Base-by-base conservation (phyloP, 2,888 invertebrate species). In the Hyposoter didymator region DNA sequence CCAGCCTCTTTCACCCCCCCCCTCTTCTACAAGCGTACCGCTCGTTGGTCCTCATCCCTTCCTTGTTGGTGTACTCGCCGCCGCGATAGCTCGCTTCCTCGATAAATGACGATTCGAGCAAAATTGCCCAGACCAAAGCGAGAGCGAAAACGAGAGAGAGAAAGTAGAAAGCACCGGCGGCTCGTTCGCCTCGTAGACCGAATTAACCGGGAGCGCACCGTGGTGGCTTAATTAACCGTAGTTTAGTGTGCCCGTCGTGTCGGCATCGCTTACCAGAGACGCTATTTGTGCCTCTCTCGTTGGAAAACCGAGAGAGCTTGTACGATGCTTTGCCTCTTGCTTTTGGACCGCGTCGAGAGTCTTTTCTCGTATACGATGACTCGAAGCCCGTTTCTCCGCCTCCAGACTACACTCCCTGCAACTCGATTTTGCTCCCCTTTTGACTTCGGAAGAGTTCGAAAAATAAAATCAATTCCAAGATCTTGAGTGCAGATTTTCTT, bases 51-150 rank as follows among this genome's bases (percentile, higher is more conserved):
- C 78, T 49, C 69, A 39, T 67, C 39, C 59, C 80, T 28, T 28
- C n/a, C 39, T 43, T 19, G 39, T 43, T 39, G 19, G 12, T 66
- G 67, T 55, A 19, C 69, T 39, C 39, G 39, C 55, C 22, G 12
- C 52, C 45, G 64, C 28, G 39, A 39, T 81, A 88, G 87, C 88
- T 85, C 73, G 87, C 39, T 70, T 84, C 84, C 82, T 86, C 92
- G 90, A 91, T 92, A 91, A 92, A 92, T 91, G 92, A 91, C 91
- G 90, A 91, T 92, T 91, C 91, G 88, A 88, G 90, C 88, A 91
- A 91, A 92, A 91, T 91, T 90, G 89, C 88, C 89, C 87, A 49
- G 52, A 59, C 62, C 62, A 22, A 78, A 64, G 78, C n/a, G 83
- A 76, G 84, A 87, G 84, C 84, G 74, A 47, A 14, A 43, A 12